Evolutionary conservation across 2,113 vertebrate species (phyloP), one percentile per base, ranked within the genome.

Genomic region (Galemys pyrenaicus): DNA sequence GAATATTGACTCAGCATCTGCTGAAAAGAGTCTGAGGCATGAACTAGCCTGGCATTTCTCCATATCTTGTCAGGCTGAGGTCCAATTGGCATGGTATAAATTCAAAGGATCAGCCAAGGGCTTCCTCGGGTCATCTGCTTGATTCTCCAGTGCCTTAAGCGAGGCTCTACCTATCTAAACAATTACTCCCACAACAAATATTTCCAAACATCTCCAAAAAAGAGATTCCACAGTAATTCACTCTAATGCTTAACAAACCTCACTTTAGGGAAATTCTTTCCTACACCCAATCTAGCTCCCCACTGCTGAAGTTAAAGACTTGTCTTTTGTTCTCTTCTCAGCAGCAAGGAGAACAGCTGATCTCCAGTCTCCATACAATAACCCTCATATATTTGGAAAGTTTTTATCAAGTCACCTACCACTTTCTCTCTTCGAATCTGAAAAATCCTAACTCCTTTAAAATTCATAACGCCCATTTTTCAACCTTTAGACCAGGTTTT

Each of bases 321-420:
- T 51, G 8, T 5, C 17, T 56, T 56, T 22, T 56, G 54, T 87
- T 89, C 64, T 91, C 46, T 80, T 92, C 60, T 90, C 46, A 67
- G 62, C 75, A 80, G 65, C 32, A 64, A 86, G 49, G 28, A 58
- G 37, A 93, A 77, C 58, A 93, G 64, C 85, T 83, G 81, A 49
- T 94, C 28, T 58, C 92, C 44, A 68, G 60, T 67, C 68, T 77
- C 77, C 54, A 41, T 60, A 71, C 6, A 58, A 94, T 62, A 79
- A 87, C n/a, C 54, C 87, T 87, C 60, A 92, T 56, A 67, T 26
- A 51, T 54, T 75, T 44, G 30, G 94, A 96, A 93, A 92, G 20
- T 67, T 90, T 90, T 54, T 77, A 65, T 58, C 74, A 92, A 84
- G 37, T 26, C 26, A 90, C 37, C 35, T 41, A 79, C 24, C 58